Percentiles rank a stretch among this genome's conserved stretches.
These are phyloP conservation scores for Micropoecilia bifurca DNA, from an alignment of 2,797 vertebrate genomes.

Conservation along the genomic window DNA sequence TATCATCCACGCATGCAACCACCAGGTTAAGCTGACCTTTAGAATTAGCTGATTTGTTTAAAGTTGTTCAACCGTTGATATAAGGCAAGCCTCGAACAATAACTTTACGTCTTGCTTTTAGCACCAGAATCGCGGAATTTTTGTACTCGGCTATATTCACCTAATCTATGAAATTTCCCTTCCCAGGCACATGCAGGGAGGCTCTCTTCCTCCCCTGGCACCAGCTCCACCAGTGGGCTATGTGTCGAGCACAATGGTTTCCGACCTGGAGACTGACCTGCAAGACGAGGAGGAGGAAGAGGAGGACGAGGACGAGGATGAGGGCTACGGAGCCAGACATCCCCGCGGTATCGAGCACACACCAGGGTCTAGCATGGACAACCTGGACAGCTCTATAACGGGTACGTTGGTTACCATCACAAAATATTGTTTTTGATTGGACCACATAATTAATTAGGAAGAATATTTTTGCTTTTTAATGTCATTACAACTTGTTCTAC, in stretches of 20 bases:
- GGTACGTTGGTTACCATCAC: conserved; percentile 73
- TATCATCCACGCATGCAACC: conserved; percentile 73
- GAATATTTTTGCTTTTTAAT: not conserved
- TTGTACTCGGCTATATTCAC: not conserved
- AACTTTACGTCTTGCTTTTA: conserved; percentile 21
- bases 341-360: conserved; percentile 93
- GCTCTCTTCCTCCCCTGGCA: conserved; percentile 92
- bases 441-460: not conserved
- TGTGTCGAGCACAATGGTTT: conserved; percentile 95
- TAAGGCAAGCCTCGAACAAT: conserved; percentile 47
- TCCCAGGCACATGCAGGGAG: conserved; percentile 94
- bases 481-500: conserved; percentile 39
- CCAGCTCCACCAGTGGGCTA: conserved; percentile 96
- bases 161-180: conserved; percentile 3
- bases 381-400: conserved; percentile 97
- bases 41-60: conserved; percentile 71
- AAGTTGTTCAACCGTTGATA: conserved; percentile 49
- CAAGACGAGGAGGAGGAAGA: conserved; percentile 88
- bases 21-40: conserved; percentile 63
- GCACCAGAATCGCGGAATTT: conserved; percentile 28
- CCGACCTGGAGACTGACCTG: conserved; percentile 96
- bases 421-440: not conserved
- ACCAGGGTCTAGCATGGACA: conserved; percentile 97
- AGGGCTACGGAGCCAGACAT: conserved; percentile 91
- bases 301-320: conserved; percentile 93